These are phyloP conservation scores for Lucinisca nassula DNA, from an alignment of 2,888 invertebrate species.

Conservation along the genomic window DNA sequence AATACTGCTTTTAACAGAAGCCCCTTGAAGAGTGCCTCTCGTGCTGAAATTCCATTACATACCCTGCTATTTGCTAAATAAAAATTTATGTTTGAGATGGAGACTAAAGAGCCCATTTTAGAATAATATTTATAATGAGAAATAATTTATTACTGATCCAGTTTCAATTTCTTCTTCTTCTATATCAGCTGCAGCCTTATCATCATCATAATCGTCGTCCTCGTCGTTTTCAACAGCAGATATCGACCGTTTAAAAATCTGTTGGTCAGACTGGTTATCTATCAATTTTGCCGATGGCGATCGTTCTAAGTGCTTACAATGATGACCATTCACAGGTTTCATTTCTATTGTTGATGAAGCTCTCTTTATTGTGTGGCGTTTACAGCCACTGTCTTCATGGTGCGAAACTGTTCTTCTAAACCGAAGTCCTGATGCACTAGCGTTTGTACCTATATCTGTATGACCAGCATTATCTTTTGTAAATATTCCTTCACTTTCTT, in stretches of 20 bases:
- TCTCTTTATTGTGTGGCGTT: neutral
- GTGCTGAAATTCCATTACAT: no score
- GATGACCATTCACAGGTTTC: neutral
- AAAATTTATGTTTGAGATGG: no score
- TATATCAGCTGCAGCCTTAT: neutral
- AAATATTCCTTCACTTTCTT: neutral
- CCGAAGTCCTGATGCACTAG: neutral
- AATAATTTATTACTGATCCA: constrained; percentile 32
- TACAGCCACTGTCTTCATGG: neutral
- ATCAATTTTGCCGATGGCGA: neutral
- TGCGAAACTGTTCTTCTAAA: neutral
- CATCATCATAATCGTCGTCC: neutral
- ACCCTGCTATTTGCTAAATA: no score
- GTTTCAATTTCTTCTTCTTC: constrained; percentile 39
- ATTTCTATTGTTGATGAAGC: neutral
- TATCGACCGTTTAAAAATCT: neutral
- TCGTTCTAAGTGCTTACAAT: neutral
- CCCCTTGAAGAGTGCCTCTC: no score
- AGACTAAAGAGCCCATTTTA: no score
- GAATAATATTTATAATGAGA: no score
- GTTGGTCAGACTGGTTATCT: neutral
- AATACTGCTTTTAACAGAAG: no score
- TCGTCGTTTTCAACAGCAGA: neutral
- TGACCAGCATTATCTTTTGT: neutral
- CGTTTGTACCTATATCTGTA: neutral